Evolutionary conservation across 2,797 vertebrate genomes (phyloP).

Genomic region (Neosalanx taihuensis): DNA sequence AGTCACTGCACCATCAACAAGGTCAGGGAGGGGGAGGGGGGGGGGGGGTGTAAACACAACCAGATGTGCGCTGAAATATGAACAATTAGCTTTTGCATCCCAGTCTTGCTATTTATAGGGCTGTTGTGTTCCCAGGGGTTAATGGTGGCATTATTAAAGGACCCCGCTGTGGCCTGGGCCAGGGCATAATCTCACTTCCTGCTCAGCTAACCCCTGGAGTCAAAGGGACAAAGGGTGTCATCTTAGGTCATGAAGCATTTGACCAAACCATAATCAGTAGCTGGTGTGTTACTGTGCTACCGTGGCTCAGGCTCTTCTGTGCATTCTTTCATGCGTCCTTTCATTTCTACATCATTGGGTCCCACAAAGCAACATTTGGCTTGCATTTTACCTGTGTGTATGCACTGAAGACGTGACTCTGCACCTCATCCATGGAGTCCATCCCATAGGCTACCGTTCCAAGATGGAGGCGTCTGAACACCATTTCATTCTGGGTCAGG

Average conservation of each 20-base stretch:
- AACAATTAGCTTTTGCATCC: slow-evolving; percentile 62
- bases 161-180: slow-evolving; percentile 70
- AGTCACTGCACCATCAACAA: neutral
- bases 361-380: neutral
- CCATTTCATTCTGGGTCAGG: slow-evolving; percentile 98
- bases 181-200: slow-evolving; percentile 87
- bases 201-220: slow-evolving; percentile 90
- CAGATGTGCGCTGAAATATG: slow-evolving; percentile 79
- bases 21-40: neutral
- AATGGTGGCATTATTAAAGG: slow-evolving; percentile 93
- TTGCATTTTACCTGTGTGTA: slow-evolving; percentile 87
- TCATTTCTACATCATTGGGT: neutral
- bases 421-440: slow-evolving; percentile 99
- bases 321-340: neutral
- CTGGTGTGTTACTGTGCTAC: slow-evolving; percentile 46
- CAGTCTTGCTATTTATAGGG: slow-evolving; percentile 89
- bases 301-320: slow-evolving; percentile 22
- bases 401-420: slow-evolving; percentile 96
- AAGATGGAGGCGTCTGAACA: slow-evolving; percentile 94
- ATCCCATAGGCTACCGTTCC: slow-evolving; percentile 95
- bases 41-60: slow-evolving; percentile 67
- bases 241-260: slow-evolving; percentile 72
- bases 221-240: slow-evolving; percentile 89
- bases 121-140: slow-evolving; percentile 71
- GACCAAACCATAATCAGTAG: slow-evolving; percentile 82